Evolutionary conservation across 1,140 invertebrate species (phyloP), one percentile per base, ranked within the genome.

Genomic region (Pogonomyrmex californicus): DNA sequence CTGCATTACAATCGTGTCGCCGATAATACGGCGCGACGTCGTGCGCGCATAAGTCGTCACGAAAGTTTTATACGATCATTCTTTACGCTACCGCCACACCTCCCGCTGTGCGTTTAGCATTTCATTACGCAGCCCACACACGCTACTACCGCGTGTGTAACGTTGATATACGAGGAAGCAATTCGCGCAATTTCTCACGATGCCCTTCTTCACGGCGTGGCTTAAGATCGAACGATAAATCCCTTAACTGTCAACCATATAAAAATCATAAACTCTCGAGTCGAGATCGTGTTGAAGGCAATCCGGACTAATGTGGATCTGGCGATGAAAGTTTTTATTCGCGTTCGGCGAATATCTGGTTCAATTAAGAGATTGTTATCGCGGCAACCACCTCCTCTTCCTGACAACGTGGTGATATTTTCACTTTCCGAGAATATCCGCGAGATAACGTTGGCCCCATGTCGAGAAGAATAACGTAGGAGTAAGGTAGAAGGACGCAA

Each of bases 11-110:
- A 88, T 70, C 47, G 58, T 79, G 86, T 54, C 86, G 65, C 86
- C 87, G 87, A 88, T 88, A 88, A 88, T 87, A 73, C 68, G 81
- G 30, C 44, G 62, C 73, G 65, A 87, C 58, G 41, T 38, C 65
- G 65, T 47, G 65, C 77, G 77, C 63, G 62, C 86, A 36, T 56
- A 58, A 75, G 62, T 88, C 79, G 79, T 88, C 86, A 85, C 71
- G 87, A 88, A 85, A 88, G 79, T 88, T 88, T 85, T 71, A 85
- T 79, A 77, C 87, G 87, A 85, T 83, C 79, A 77, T 88, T 88
- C 87, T 88, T 88, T 85, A 85, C 79, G 38, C 62, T 51, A 54
- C 86, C 44, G 65, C 49, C 56, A 30, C 77, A 54, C 87, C 63
- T 12, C 86, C 68, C 56, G 36, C 44, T 66, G 86, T 70, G 78